Evolutionary conservation across 2,113 vertebrate genomes (phyloP), one percentile per base, ranked within the genome.

Genomic region (Glaucomys volans): DNA sequence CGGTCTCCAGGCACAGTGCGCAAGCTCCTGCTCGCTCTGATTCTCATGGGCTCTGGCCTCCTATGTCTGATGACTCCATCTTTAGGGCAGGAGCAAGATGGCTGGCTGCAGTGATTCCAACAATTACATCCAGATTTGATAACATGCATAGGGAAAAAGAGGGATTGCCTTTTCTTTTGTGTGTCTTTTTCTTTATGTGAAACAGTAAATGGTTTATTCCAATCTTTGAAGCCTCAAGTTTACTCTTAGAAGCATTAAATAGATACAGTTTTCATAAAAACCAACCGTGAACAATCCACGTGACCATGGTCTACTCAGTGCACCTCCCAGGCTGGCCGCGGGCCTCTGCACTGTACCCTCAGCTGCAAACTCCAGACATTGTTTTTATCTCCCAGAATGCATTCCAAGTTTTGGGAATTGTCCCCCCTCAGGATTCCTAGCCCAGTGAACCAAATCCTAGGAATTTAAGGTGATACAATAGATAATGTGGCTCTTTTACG

Each of bases 191-290:
- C 9, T 6, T 47, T 47, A 47, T 9, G 7, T 32, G 32, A 81
- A 87, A 79, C 47, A 93, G 30, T 71, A 90, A 72, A 59, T 59
- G 35, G 9, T 72, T 79, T 67, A n/a, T 90, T 92, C 59, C 24
- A 76, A 26, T 69, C 8, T 81, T 59, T 26, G 35, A 89, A 79
- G 47, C 77, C 32, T 26, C 79, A 52, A 52, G 32, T 88, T 92
- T 69, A 74, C 40, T 87, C 50, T 77, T 59, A 74, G 47, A 96
- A 67, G 47, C 47, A 74, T 83, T 90, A 37, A 87, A 77, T 64
- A 62, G 30, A 64, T 64, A 64, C 13, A 52, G 52, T 52, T 52
- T 14, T 52, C 8, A 75, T 47, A 20, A 62, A 12, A 42, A 93
- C 57, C 28, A 85, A n/a, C 42, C 42, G 87, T 32, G 35, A 52